These are phyloP conservation scores for Drosophila parthenogenetica DNA, from an alignment of 2,888 invertebrate genomes.

Conservation along the genomic window DNA sequence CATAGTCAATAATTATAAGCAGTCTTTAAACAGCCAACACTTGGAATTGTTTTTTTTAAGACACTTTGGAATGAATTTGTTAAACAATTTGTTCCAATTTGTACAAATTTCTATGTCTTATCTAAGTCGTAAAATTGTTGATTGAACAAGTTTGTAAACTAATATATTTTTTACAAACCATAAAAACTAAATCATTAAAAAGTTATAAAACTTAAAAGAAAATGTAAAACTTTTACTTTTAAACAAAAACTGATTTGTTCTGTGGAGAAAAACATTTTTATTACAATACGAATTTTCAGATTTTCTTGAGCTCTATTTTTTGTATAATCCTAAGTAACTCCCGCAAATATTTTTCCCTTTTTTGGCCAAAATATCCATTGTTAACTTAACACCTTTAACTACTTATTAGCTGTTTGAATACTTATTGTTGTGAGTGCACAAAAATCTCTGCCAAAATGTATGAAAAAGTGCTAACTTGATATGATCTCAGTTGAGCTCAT, in stretches of 20 bases:
- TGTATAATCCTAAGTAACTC: not conserved
- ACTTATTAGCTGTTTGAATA: slow-evolving; percentile 14
- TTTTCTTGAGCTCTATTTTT: not conserved
- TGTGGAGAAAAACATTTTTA: too few relatives aligned
- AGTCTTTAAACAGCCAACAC: slow-evolving; percentile 14
- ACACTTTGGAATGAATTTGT: not conserved
- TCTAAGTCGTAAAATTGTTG: not conserved
- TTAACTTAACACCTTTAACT: slow-evolving; percentile 51
- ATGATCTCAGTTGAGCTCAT: slow-evolving; percentile 35
- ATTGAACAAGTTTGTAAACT: not conserved
- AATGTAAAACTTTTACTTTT: not conserved
- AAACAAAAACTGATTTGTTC: not conserved
- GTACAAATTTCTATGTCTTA: slow-evolving; percentile 13
- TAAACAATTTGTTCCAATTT: slow-evolving; percentile 39
- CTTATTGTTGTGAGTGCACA: slow-evolving; percentile 18
- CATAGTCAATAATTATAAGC: not conserved
- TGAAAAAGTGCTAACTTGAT: slow-evolving; percentile 30
- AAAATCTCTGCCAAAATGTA: slow-evolving; percentile 19
- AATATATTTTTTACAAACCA: not conserved
- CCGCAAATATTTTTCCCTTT: not conserved
- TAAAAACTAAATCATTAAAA: too few relatives aligned
- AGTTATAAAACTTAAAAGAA: not conserved
- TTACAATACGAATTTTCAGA: too few relatives aligned
- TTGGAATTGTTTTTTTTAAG: too few relatives aligned
- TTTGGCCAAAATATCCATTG: slow-evolving; percentile 23